Conservation (phyloP, 2,113 vertebrate genomes). For the Percopsis transmontana region DNA sequence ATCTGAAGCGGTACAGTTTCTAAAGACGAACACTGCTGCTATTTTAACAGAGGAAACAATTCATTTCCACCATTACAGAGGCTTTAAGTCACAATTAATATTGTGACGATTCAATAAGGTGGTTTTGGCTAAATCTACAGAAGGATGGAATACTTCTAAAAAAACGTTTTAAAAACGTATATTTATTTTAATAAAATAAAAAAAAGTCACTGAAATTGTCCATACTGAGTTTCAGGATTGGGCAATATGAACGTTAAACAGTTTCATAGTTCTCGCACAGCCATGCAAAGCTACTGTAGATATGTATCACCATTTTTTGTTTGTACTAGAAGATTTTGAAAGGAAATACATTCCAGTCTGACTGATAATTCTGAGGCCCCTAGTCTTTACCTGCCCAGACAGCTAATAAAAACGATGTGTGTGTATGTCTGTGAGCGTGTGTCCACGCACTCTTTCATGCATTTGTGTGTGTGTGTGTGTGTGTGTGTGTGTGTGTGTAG, state of each 20-base stretch:
- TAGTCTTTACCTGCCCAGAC: no score
- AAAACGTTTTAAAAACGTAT: conserved; percentile 35
- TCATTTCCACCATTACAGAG: conserved; percentile 57
- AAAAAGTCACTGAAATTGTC: conserved; percentile 40
- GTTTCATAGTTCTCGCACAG: no score
- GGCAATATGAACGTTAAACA: not conserved
- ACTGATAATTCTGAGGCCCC: no score
- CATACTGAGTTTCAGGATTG: conserved; percentile 33
- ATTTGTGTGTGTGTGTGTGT: not conserved
- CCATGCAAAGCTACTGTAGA: no score
- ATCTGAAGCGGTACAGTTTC: conserved; percentile 26
- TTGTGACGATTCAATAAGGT: conserved; percentile 36
- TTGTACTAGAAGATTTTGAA: no score
- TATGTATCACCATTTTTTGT: no score
- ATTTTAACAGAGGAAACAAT: conserved; percentile 57
- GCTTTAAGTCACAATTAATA: conserved; percentile 38
- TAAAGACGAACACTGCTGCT: conserved; percentile 35
- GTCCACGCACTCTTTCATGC: not conserved
- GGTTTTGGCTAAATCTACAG: conserved; percentile 33
- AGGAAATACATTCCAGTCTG: no score
- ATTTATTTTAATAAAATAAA: conserved; percentile 59
- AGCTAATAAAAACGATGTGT: no score
- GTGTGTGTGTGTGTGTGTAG: not conserved
- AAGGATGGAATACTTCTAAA: conserved; percentile 18
- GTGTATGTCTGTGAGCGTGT: not conserved